Base-by-base conservation (phyloP, 2,113 vertebrate species). In the Romanogobio albipinnatus region DNA sequence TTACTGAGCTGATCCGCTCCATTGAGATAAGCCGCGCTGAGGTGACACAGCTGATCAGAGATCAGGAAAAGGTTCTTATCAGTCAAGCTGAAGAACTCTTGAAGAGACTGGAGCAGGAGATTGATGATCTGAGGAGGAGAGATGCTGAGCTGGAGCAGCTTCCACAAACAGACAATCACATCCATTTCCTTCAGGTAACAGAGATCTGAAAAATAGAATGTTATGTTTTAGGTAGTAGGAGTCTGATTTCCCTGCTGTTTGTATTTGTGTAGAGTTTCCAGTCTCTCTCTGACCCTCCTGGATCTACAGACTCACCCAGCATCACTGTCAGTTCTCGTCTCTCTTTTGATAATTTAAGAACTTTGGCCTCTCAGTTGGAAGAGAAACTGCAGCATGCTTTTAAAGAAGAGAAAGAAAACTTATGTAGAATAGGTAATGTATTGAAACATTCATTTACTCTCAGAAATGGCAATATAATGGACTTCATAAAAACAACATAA, bases 11-110 rank as follows among this genome's bases (percentile, higher is more conserved):
- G 61, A 84, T 88, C 73, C n/a, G 1, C 22, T 88, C 56, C 76
- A 86, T 88, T 83, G 81, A 88, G 76, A 76, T 47, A 75, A 84
- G 24, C 19, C 51, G 62, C 24, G 84, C 87, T 61, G 87, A 88
- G 82, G 47, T 84, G 61, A 86, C 29, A 76, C 70, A 86, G 61
- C 51, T 82, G 70, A 86, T 86, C 66, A 81, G 82, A 88, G 76
- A 61, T 39, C 73, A 76, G 73, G 73, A 84, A 0, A 78, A 61
- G 64, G 8, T 39, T 68, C 3, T 39, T 39, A 4, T 39, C 10
- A 68, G 17, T 68, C 64, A 39, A 68, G 17, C 64, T 68, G 7
- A 68, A 9, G 15, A 0, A 68, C 64, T 68, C 64, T 39, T 68
- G 3, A 0, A 4, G 33, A 1, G 2, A 39, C 8, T 68, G 29